A percentile compares a stretch with the other conserved stretches of the same genome.
phyloP scores from a whole-genome alignment of 2,888 invertebrate genomes.

The Panzeria rudis region DNA sequence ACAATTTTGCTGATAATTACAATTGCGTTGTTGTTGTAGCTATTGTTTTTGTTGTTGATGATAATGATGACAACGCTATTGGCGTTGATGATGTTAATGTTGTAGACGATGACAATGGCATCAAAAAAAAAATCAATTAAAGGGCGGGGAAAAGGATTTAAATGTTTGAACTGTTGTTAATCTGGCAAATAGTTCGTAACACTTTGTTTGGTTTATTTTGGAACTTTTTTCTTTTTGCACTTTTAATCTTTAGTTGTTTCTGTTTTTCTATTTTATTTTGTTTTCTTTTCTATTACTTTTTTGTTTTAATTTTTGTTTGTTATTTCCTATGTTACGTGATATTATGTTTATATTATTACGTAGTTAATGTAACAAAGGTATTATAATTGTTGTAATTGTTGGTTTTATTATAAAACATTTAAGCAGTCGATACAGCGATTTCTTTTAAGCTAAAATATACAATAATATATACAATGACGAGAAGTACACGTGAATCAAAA shows the following conservation, averaged over 20 bases:
- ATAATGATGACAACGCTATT: slow-evolving; percentile 2
- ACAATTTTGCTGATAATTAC: slow-evolving; percentile 44
- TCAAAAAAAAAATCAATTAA: slow-evolving; percentile 61
- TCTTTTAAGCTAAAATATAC: slow-evolving; percentile 24
- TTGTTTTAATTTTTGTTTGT: not conserved
- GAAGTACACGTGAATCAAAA: slow-evolving; percentile 39
- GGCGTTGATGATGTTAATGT: slow-evolving; percentile 38
- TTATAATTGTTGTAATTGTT: slow-evolving; percentile 10
- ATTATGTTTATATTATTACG: slow-evolving; percentile 14
- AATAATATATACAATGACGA: not conserved
- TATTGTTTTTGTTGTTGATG: slow-evolving; percentile 18
- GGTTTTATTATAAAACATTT: slow-evolving; percentile 25
- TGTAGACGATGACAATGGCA: slow-evolving; percentile 59
- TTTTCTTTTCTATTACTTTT: slow-evolving; percentile 15
- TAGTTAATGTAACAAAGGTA: slow-evolving; percentile 46
- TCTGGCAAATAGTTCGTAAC: slow-evolving; percentile 55
- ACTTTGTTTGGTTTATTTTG: slow-evolving; percentile 47
- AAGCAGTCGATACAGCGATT: slow-evolving; percentile 22
- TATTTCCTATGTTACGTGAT: slow-evolving; percentile 23
- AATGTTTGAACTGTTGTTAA: slow-evolving; percentile 20
- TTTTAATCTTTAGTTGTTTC: slow-evolving; percentile 43
- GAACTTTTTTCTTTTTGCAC: slow-evolving; percentile 66
- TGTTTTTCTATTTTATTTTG: slow-evolving; percentile 17
- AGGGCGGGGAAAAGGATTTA: not conserved
- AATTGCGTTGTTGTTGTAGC: slow-evolving; percentile 9